Conservation (phyloP, 2,888 invertebrate species). For the Macrophya alboannulata region DNA sequence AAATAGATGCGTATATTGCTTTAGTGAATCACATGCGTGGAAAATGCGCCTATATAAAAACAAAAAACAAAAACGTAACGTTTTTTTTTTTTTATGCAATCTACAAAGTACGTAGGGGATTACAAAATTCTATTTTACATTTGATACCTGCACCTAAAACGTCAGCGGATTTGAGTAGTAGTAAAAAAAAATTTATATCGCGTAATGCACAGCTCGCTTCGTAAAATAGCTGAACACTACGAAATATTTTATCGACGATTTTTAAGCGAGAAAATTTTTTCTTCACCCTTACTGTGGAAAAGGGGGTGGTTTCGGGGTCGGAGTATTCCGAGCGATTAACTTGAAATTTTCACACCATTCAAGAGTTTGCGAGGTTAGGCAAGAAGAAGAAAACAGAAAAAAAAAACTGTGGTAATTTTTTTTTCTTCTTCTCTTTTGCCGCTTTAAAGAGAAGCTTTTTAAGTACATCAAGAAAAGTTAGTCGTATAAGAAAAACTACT, state of each 20-base stretch:
- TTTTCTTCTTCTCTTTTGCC: too few relatives aligned
- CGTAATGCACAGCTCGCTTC: not conserved
- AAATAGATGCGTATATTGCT: slow-evolving; percentile 34
- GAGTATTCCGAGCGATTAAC: not conserved
- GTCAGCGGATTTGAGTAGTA: not conserved
- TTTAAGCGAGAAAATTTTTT: not conserved
- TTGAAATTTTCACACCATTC: slow-evolving; percentile 5
- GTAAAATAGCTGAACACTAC: not conserved
- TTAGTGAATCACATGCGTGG: not conserved
- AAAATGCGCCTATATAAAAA: not conserved
- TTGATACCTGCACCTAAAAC: not conserved
- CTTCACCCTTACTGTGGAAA: not conserved
- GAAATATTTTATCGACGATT: slow-evolving; percentile 25
- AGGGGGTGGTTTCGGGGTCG: not conserved
- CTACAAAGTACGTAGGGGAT: slow-evolving; percentile 1
- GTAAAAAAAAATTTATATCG: not conserved
- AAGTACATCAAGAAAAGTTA: slow-evolving; percentile 12
- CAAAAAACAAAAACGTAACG: not conserved
- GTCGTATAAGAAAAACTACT: slow-evolving; percentile 31
- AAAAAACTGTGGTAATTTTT: not conserved
- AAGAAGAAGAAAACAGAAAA: not conserved
- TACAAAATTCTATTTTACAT: not conserved
- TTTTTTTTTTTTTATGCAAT: not conserved
- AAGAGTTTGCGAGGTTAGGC: not conserved
- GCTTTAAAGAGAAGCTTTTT: not conserved